These are phyloP conservation scores for Vidua macroura DNA, from an alignment of 2,113 vertebrate species.

Conservation along the genomic window DNA sequence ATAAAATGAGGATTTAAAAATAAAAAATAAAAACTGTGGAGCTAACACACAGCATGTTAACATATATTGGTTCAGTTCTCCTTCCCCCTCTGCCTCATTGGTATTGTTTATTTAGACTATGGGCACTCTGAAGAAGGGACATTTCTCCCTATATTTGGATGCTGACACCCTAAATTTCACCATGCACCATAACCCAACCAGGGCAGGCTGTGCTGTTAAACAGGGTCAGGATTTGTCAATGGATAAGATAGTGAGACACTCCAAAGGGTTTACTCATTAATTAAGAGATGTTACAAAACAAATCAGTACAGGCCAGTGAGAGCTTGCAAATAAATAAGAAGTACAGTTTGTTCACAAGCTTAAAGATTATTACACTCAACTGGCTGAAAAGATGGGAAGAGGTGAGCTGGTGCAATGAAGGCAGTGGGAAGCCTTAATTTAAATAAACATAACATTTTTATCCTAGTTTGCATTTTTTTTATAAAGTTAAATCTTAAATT, in stretches of 20 bases:
- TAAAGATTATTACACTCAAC: background rate
- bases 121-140: background rate
- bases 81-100: background rate
- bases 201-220: background rate
- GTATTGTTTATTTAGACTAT: background rate
- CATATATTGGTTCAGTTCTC: background rate
- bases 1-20: background rate
- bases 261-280: background rate
- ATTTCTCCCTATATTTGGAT: background rate
- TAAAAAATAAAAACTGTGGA: background rate
- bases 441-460: background rate
- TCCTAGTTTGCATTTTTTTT: background rate
- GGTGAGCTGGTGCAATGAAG: background rate
- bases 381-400: background rate
- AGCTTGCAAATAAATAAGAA: background rate
- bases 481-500: background rate
- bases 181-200: background rate
- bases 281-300: background rate
- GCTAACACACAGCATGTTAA: background rate
- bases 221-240: background rate
- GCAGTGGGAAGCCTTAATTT: background rate
- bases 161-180: background rate
- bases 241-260: background rate
- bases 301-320: background rate
- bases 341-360: background rate